Evolutionary conservation across 1,140 invertebrate genomes (phyloP), one percentile per base, ranked within the genome.

Genomic region (Maniola jurtina): DNA sequence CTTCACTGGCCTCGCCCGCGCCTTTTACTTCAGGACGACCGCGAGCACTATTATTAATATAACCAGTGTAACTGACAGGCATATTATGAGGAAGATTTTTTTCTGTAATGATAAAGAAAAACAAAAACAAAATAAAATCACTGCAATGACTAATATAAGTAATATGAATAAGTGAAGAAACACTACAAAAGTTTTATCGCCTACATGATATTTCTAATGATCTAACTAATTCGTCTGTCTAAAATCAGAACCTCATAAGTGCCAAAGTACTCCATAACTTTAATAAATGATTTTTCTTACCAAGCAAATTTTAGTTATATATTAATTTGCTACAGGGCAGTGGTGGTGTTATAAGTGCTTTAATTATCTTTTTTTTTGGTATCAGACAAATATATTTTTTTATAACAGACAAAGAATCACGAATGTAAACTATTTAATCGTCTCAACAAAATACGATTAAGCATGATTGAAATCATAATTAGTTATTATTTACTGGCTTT

Each of bases 1-100:
- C 78, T 74, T 77, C 77, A 74, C 68, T 34, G 38, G 72, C 69
- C 70, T 66, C 64, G 48, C 64, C 65, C 52, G 68, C 76, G 72
- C 34, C 38, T 77, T 61, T 76, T 86, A 86, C 42, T 40, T 68
- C 72, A 90, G 71, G 48, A 64, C 57, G 59, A 77, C 66, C 68
- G 93, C 92, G 86, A 96, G 92, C 91, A 95, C 91, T 84, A 95
- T 93, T 92, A 95, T 93, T 91, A 95, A 93, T 92, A 96, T 93
- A 91, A 95, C 92, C 92, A 94, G 87, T 89, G 93, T 93, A 90
- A 96, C 91, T 91, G 93, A 91, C 89, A 95, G 92, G 94, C 95
- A 95, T 93, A 95, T 95, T 91, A 95, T 93, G 92, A 95, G 95
- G 92, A 95, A 92, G 92, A 95, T 95, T 93, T 95, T 95, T 96